These are phyloP conservation scores for Protonemura montana DNA, from an alignment of 2,888 invertebrate species.

Conservation along the genomic window DNA sequence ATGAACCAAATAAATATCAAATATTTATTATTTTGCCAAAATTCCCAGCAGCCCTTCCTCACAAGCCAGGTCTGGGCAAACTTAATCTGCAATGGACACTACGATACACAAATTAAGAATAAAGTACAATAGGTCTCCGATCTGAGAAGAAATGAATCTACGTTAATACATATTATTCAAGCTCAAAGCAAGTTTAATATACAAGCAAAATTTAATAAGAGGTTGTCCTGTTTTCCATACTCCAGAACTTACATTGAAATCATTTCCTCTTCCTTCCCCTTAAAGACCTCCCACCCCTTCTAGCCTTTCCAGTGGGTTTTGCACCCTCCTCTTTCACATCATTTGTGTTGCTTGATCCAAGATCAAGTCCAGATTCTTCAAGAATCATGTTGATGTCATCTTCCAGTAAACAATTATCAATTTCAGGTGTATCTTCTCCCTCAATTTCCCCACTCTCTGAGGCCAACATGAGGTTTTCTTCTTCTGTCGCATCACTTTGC, in stretches of 20 bases:
- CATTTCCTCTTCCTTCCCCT: constrained; percentile 27
- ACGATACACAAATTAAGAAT: too few species aligned
- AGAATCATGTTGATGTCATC: constrained; percentile 4
- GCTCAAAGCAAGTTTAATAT: too few species aligned
- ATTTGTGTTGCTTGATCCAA: neutral
- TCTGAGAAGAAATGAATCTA: too few species aligned
- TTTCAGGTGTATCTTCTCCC: constrained; percentile 75
- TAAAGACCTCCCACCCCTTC: neutral
- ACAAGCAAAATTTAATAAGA: too few species aligned
- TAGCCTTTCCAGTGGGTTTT: neutral
- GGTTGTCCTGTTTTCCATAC: too few species aligned
- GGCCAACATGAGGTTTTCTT: neutral
- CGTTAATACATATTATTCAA: too few species aligned
- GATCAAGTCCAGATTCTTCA: neutral
- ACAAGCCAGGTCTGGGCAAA: too few species aligned
- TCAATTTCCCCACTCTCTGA: constrained; percentile 61
- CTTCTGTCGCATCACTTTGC: neutral
- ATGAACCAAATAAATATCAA: too few species aligned
- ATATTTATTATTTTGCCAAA: too few species aligned
- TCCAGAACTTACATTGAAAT: neutral
- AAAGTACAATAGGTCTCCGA: too few species aligned
- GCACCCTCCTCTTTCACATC: neutral
- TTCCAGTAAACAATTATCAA: constrained; percentile 53
- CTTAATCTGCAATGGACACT: too few species aligned
- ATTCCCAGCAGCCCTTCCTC: too few species aligned